Base-by-base conservation (phyloP, 2,113 vertebrate genomes). In the Lampris megalopsis region DNA sequence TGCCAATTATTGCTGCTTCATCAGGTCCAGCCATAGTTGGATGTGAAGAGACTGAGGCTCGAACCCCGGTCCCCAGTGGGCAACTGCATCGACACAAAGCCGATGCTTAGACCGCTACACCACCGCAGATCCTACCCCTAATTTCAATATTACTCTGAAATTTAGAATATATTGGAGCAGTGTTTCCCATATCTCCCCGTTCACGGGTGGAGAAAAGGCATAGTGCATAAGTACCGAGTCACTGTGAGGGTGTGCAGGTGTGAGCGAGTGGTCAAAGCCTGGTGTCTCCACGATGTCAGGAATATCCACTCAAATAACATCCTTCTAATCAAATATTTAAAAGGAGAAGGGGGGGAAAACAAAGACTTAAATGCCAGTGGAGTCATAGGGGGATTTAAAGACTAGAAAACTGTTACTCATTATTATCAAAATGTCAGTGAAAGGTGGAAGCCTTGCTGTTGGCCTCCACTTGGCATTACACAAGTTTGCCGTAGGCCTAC, bases 241-340 rank as follows among this genome's bases (percentile, higher is more conserved):
- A 37, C 13, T 57, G 43, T 63, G 40, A 63, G 69, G 49, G 60
- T 42, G 58, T 36, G 47, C 50, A 61, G 60, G 78, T 81, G 68
- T 79, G 66, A 84, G 65, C 40, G 69, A 77, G 80, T 76, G 71
- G 59, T 80, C 68, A 80, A 47, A 69, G 79, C 38, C 52, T 65
- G 24, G 24, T 24, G 53, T 68, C 63, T 79, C 41, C 60, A 72
- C 73, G 52, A 63, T 75, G 57, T 75, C 78, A 82, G 82, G 76
- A 87, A 88, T 78, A 85, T 81, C 77, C 71, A 68, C 64, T 79
- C 57, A 60, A 69, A 89, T 89, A 82, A 77, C 82, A 83, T 72
- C 84, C 75, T 72, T 71, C 76, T 91, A 78, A 92, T 93, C 47
- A 92, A 93, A 91, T 91, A 92, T 92, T 93, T 85, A 92, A 84